Conservation (phyloP, 2,113 vertebrate species). For the Ceyx cyanopectus region DNA sequence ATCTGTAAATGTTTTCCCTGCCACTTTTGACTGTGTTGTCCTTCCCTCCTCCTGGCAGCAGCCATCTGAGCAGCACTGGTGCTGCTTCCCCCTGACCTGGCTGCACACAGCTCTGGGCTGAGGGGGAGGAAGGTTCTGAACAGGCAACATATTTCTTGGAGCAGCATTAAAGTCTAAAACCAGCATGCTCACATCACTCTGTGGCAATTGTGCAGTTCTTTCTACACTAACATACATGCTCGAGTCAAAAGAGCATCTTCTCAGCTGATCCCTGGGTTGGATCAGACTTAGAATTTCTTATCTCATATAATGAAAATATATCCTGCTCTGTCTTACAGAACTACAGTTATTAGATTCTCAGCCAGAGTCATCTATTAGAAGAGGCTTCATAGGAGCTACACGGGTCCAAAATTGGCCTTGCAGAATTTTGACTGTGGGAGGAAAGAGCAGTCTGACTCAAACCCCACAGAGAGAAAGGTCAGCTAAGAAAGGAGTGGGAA, state of each 20-base stretch:
- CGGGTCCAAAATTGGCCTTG: background rate
- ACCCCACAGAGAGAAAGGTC: background rate
- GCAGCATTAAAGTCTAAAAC: background rate
- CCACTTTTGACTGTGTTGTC: background rate
- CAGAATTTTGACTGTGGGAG: background rate
- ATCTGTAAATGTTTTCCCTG: background rate
- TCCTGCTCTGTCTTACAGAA: background rate
- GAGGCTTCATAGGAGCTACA: background rate
- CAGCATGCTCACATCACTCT: background rate
- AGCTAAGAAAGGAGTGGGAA: background rate
- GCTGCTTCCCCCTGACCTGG: background rate
- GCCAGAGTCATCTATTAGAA: background rate
- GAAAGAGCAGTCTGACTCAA: background rate
- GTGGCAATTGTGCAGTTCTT: background rate
- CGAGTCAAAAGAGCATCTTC: background rate
- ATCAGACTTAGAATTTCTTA: background rate
- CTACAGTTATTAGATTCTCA: background rate
- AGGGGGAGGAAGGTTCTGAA: background rate
- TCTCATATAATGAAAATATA: background rate
- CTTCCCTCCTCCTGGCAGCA: background rate
- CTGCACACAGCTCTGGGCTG: rapidly evolving
- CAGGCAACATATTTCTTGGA: background rate
- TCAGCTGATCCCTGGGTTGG: background rate
- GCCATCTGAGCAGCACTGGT: background rate
- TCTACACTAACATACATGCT: background rate